Conservation (phyloP, 2,888 invertebrate genomes). For the Ichneumoninae sp. region DNA sequence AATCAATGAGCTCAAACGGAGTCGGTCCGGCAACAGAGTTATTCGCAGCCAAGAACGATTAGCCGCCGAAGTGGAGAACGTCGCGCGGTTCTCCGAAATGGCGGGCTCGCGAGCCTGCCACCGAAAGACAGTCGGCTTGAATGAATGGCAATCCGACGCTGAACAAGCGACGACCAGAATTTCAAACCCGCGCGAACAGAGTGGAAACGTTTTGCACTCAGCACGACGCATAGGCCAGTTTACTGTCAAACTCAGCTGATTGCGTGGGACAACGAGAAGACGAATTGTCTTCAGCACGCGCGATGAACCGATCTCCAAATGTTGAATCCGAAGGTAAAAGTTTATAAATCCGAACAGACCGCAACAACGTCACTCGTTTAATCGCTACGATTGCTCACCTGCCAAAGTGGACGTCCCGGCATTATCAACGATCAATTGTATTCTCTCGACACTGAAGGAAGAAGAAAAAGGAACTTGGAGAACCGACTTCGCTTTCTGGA, state of each 20-base stretch:
- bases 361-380: background rate
- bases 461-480: conserved; percentile 32
- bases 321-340: background rate
- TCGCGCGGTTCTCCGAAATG: conserved; percentile 42
- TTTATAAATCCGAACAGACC: background rate
- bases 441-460: conserved; percentile 23
- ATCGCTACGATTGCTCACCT: conserved; percentile 85
- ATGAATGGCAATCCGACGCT: conserved; percentile 37
- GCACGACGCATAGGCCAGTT: conserved; percentile 54
- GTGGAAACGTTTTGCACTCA: conserved; percentile 67
- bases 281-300: background rate
- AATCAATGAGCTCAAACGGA: conserved; percentile 16
- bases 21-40: background rate
- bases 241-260: conserved; percentile 69
- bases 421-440: conserved; percentile 83
- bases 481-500: conserved; percentile 31
- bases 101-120: background rate
- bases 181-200: conserved; percentile 36
- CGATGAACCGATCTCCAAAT: background rate
- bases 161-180: conserved; percentile 14
- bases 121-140: conserved; percentile 7
- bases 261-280: conserved; percentile 14
- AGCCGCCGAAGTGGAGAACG: background rate
- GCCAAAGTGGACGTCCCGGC: conserved; percentile 92
- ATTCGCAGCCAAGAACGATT: conserved; percentile 13